phyloP scores from a whole-genome alignment of 2,888 invertebrate genomes.

The Atrina japonica region DNA sequence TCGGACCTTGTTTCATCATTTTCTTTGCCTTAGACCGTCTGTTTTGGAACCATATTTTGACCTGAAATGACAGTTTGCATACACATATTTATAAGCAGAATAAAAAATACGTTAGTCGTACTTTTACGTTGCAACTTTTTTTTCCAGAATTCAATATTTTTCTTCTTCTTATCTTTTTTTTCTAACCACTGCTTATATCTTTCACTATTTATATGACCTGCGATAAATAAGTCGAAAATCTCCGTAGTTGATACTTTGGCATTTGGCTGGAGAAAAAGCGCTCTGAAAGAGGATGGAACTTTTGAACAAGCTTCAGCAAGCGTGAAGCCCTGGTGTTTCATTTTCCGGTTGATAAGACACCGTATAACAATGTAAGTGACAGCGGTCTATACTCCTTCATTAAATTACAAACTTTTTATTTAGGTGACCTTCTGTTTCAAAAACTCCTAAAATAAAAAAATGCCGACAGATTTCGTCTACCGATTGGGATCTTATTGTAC shows the following conservation, averaged over 20 bases:
- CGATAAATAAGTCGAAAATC: too few relatives aligned
- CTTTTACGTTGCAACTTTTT: too few relatives aligned
- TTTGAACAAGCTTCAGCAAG: too few relatives aligned
- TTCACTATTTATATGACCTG: too few relatives aligned
- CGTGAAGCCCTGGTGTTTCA: too few relatives aligned
- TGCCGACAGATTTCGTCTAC: constrained; percentile 18
- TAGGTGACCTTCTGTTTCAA: constrained; percentile 14
- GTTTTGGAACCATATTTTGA: constrained; percentile 73
- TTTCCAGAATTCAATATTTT: too few relatives aligned
- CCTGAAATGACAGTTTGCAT: constrained; percentile 52
- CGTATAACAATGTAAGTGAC: neutral
- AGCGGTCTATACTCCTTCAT: neutral
- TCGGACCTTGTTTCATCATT: constrained; percentile 65
- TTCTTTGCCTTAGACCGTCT: constrained; percentile 70
- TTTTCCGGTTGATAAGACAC: too few relatives aligned
- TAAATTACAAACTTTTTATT: constrained; percentile 7
- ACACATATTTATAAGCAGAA: neutral
- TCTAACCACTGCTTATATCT: neutral
- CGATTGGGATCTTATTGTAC: constrained; percentile 23
- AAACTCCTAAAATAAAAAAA: constrained; percentile 13
- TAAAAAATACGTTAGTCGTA: too few relatives aligned
- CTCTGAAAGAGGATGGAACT: too few relatives aligned
- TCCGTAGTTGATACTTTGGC: too few relatives aligned
- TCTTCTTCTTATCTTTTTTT: constrained; percentile 6
- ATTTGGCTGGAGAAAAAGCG: too few relatives aligned